phyloP scores from a whole-genome alignment of 2,113 vertebrate genomes.

The Oreocharis arfaki region DNA sequence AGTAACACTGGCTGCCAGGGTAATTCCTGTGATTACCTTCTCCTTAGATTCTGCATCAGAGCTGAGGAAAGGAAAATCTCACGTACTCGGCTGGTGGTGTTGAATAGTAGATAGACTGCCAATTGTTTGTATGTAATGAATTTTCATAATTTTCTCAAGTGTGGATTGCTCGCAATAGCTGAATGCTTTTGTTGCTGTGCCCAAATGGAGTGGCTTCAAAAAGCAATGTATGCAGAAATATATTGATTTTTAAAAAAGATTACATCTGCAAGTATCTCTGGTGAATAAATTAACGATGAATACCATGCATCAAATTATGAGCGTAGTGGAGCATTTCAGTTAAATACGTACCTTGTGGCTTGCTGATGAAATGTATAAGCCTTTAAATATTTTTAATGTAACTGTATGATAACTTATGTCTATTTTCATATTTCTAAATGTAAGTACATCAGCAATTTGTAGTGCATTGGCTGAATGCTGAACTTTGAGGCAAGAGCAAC shows the following conservation, averaged over 20 bases:
- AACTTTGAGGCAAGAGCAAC: background rate
- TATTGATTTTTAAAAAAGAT: background rate
- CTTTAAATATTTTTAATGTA: background rate
- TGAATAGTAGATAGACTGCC: background rate
- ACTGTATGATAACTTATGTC: background rate
- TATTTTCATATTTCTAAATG: background rate
- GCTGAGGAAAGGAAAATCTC: background rate
- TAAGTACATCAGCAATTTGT: background rate
- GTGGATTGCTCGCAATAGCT: background rate
- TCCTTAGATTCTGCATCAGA: background rate
- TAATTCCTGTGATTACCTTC: background rate
- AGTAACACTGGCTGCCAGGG: background rate
- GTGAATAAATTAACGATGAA: background rate
- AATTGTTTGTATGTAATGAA: background rate
- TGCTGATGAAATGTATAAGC: background rate
- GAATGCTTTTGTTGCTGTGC: background rate
- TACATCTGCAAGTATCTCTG: background rate
- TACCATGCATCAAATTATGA: background rate
- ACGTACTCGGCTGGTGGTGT: background rate
- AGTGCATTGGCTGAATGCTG: background rate
- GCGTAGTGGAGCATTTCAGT: background rate
- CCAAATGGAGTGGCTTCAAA: background rate
- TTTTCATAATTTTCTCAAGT: background rate
- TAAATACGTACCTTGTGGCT: background rate
- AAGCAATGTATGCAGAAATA: background rate